These are phyloP conservation scores for Drosophila paulistorum DNA, from an alignment of 1,140 invertebrate species.

Conservation along the genomic window DNA sequence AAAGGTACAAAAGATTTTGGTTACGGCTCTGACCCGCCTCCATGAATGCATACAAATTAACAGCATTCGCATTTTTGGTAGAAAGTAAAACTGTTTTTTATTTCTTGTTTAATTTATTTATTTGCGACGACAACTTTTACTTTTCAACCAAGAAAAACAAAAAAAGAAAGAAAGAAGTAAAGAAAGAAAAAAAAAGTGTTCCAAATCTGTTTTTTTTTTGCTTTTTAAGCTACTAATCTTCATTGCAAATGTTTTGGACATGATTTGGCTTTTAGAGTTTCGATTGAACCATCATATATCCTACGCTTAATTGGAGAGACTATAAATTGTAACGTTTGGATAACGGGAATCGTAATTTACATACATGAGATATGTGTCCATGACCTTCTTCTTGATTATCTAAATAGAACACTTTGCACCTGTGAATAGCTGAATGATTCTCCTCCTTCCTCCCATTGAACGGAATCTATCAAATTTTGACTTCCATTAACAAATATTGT, in stretches of 20 bases:
- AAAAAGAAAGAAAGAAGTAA: conserved; percentile 18
- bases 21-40: conserved; percentile 47
- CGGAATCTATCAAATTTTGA: background rate
- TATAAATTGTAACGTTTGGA: background rate
- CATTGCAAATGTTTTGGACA: conserved; percentile 32
- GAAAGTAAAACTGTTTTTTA: conserved; percentile 77
- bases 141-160: conserved; percentile 50
- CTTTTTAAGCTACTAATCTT: conserved; percentile 31
- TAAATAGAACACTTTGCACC: conserved; percentile 25
- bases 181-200: conserved; percentile 36
- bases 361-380: conserved; percentile 1
- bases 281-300: background rate
- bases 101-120: conserved; percentile 73
- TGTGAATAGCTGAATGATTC: background rate
- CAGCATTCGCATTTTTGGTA: conserved; percentile 76
- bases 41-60: conserved; percentile 75
- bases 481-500: background rate
- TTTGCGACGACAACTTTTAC: conserved; percentile 75
- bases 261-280: conserved; percentile 41
- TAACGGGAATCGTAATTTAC: too few species aligned
- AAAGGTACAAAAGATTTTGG: conserved; percentile 6
- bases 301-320: conserved; percentile 22
- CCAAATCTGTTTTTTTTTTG: conserved; percentile 35
- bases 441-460: background rate
- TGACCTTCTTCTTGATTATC: conserved; percentile 49